Base-by-base conservation (phyloP, 2,888 invertebrate species). In the Apomyelois bistriatella region DNA sequence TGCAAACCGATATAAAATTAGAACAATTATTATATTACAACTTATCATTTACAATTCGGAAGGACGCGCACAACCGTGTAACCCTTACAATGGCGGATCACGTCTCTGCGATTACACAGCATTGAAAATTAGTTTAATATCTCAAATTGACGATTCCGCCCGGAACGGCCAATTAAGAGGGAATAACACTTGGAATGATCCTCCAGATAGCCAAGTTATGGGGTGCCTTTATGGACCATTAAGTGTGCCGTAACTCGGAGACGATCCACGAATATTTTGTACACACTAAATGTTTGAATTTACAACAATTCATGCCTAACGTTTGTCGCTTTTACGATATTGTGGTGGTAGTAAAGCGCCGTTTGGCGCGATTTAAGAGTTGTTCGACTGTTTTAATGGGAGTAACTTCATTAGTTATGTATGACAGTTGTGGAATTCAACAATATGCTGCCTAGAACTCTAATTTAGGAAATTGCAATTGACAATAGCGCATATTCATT, bases 111-210 rank as follows among this genome's bases (percentile, higher is more conserved):
- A 87, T 88, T 85, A 86, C 82, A 74, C 74, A 68, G 76, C 89
- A 88, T 88, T 85, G 87, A 86, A 88, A 88, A 90, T 90, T 90
- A 90, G 88, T 89, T 86, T 89, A 89, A 89, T 89, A 90, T 87
- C 89, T 84, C 76, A 79, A 89, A 90, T 89, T 86, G 89, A 83
- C 85, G 85, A 87, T 87, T 88, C 86, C 85, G 83, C 74, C 70
- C 85, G 86, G 87, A 87, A 86, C 82, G 82, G 76, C 79, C 88
- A 88, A 88, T 89, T 87, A 89, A 85, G 85, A 80, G 80, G 77
- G 87, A 80, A 85, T 89, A 88, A 89, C 87, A 87, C 82, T 80
- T 72, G 77, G 74, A 79, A 82, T 78, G 83, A 84, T 82, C 79
- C 80, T 68, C 64, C 79, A 72, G 89, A 90, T 89, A 89, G 83